Evolutionary conservation across 2,797 vertebrate genomes (phyloP), one percentile per base, ranked within the genome.

Genomic region (Lindbergichthys nudifrons): DNA sequence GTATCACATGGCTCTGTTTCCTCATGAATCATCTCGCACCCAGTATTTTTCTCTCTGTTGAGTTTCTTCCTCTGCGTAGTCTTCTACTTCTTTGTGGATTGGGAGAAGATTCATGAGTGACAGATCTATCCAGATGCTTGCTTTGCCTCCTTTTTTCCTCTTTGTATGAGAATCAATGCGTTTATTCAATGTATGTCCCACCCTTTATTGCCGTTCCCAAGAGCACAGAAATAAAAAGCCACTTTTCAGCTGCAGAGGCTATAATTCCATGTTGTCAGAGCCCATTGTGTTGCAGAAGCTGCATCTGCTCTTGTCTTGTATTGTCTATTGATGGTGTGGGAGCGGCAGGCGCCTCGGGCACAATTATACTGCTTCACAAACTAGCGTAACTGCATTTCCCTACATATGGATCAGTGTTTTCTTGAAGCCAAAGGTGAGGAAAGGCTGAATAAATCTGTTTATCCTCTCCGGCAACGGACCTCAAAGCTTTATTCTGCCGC

Each of bases 231-330:
- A 90, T 82, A 85, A 83, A 87, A 89, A 87, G 60, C 46, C 80
- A 84, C 84, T 88, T 90, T 87, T 89, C 83, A 84, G 84, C 74
- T 78, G 86, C 81, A 82, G 76, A 80, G 83, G 87, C 87, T 85
- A 84, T 91, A 90, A 92, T 91, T 93, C 80, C 73, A 89, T 83
- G 85, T 86, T 91, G 92, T 91, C 90, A 92, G 82, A 83, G 81
- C 64, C 85, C 70, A 88, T 92, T 92, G 91, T 92, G 30, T 64
- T 80, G 81, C 68, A 79, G 75, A 80, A 79, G 86, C 89, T 84
- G 84, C 87, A 90, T 92, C 90, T 91, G 87, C 84, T 89, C 76
- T 65, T 50, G 68, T 75, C 73, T 81, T 74, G 69, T 71, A 84
- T 92, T 90, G 87, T 91, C 84, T 87, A 71, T 82, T 80, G 84